Percentiles rank a stretch among this genome's conserved stretches.
phyloP scores from a whole-genome alignment of 2,113 vertebrate genomes.

The Thamnaconus septentrionalis region DNA sequence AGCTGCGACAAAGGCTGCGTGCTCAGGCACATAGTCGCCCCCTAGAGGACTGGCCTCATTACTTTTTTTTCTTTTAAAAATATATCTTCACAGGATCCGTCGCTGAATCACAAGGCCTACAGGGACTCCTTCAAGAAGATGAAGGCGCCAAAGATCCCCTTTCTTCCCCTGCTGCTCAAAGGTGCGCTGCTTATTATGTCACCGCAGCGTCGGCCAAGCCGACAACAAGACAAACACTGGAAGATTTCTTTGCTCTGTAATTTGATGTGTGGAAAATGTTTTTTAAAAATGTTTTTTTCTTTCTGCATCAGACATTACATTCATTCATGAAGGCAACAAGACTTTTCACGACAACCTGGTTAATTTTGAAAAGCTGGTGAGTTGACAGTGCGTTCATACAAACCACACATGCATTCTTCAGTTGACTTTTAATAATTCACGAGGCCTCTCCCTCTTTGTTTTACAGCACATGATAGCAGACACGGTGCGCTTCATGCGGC shows the following conservation, averaged over 20 bases:
- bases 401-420: not conserved
- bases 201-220: not conserved
- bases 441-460: constrained; percentile 15
- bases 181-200: constrained; percentile 72
- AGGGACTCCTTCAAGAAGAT: constrained; percentile 97
- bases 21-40: constrained; percentile 15
- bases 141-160: constrained; percentile 97
- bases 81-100: constrained; percentile 88
- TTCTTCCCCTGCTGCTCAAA: constrained; percentile 97
- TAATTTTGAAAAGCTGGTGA: constrained; percentile 97
- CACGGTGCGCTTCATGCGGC: constrained; percentile 86
- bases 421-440: not conserved
- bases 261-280: not conserved
- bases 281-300: not conserved
- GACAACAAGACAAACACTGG: not conserved
- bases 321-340: constrained; percentile 98
- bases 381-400: constrained; percentile 41
- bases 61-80: constrained; percentile 48
- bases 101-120: constrained; percentile 98
- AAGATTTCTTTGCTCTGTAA: not conserved
- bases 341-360: constrained; percentile 97
- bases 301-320: constrained; percentile 85
- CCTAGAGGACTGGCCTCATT: constrained; percentile 31
- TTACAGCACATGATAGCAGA: constrained; percentile 95
- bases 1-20: constrained; percentile 22